phyloP scores from a whole-genome alignment of 2,113 vertebrate species.

The Ornithorhynchus anatinus region DNA sequence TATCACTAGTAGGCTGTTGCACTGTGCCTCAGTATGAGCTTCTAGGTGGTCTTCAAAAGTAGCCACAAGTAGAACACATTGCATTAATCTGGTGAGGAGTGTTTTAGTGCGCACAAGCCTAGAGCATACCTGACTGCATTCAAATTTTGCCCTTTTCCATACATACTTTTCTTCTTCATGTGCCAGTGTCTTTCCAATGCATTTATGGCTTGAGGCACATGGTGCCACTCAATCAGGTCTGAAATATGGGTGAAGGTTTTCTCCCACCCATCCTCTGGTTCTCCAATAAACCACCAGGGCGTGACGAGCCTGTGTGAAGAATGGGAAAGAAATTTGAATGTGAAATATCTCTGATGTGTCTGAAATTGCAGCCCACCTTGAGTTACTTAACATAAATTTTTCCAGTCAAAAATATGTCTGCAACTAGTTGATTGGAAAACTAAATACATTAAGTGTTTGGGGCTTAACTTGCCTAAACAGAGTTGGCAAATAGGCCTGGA shows the following conservation, averaged over 20 bases:
- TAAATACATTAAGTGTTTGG: not conserved
- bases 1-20: no score
- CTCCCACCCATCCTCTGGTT: not conserved
- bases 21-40: not conserved
- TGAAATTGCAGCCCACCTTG: no score
- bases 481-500: not conserved
- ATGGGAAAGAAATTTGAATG: not conserved
- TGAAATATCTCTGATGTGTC: no score
- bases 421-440: conserved; percentile 2
- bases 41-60: conserved; percentile 6
- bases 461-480: not conserved
- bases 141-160: conserved; percentile 34
- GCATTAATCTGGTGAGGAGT: not conserved
- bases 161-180: conserved; percentile 14
- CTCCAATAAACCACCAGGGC: conserved; percentile 24
- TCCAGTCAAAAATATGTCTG: not conserved
- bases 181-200: conserved; percentile 29
- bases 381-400: not conserved
- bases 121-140: not conserved
- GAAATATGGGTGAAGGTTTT: conserved; percentile 29
- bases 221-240: conserved; percentile 3
- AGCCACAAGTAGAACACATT: not conserved
- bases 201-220: not conserved
- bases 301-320: not conserved
- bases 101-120: not conserved